These are phyloP conservation scores for Erethizon dorsatum DNA, from an alignment of 2,797 vertebrate genomes.

Conservation along the genomic window DNA sequence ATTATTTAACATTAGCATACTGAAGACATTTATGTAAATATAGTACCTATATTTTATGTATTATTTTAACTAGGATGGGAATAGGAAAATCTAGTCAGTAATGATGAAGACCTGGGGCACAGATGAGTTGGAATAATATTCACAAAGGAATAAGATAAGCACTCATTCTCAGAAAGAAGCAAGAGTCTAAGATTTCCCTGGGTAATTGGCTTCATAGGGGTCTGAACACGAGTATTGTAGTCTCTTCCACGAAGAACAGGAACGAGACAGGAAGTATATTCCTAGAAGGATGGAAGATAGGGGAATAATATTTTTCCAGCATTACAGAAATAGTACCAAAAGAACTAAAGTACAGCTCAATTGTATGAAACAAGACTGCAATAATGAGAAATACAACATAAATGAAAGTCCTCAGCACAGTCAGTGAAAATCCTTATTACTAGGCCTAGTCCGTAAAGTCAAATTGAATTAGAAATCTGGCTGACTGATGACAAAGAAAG, in stretches of 20 bases:
- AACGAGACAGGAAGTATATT: background rate
- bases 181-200: background rate
- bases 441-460: background rate
- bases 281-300: background rate
- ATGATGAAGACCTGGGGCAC: background rate
- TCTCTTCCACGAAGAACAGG: background rate
- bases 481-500: background rate
- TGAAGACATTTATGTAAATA: conserved; percentile 16
- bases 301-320: background rate
- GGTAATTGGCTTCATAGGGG: background rate
- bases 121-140: background rate
- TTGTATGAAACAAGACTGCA: background rate
- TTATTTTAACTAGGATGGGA: conserved; percentile 19
- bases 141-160: background rate
- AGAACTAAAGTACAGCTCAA: background rate
- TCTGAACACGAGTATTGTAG: background rate
- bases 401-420: background rate
- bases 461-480: background rate
- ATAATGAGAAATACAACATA: background rate
- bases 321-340: background rate
- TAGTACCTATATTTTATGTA: background rate
- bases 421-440: background rate
- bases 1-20: conserved; percentile 10
- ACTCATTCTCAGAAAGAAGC: background rate
- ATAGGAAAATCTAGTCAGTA: background rate